Conservation (phyloP, 1,140 invertebrate genomes). For the Leptonema lineaticorne region DNA sequence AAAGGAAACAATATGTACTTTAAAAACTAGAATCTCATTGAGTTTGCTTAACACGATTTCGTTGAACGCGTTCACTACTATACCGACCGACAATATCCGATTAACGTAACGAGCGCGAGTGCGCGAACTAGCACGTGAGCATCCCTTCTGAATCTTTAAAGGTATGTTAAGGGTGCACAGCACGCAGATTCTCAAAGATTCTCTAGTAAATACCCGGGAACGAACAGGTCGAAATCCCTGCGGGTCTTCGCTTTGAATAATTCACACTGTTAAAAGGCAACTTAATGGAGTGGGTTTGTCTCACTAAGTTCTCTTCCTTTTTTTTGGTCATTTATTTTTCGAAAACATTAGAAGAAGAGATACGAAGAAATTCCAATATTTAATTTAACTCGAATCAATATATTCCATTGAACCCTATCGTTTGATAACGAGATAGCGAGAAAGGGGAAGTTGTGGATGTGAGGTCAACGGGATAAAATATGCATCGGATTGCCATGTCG, state of each 20-base stretch:
- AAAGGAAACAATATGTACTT: too few relatives aligned
- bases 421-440: background rate
- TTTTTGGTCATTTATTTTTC: conserved; percentile 26
- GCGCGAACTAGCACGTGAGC: background rate
- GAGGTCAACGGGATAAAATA: conserved; percentile 15
- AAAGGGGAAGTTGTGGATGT: background rate
- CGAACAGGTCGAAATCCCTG: conserved; percentile 3
- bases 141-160: conserved; percentile 9
- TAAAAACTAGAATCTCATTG: too few relatives aligned
- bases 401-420: background rate
- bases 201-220: background rate
- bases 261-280: conserved; percentile 25
- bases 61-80: background rate
- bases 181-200: conserved; percentile 4
- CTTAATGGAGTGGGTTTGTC: conserved; percentile 22
- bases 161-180: background rate
- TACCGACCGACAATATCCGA: background rate
- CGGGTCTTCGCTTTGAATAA: conserved; percentile 13
- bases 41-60: background rate
- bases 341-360: background rate
- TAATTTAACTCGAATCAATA: conserved; percentile 21
- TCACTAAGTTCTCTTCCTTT: too few relatives aligned
- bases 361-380: background rate
- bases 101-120: conserved; percentile 5
- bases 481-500: conserved; percentile 6